Evolutionary conservation across 1,140 invertebrate genomes (phyloP).

Genomic region (Phthorimaea operculella): DNA sequence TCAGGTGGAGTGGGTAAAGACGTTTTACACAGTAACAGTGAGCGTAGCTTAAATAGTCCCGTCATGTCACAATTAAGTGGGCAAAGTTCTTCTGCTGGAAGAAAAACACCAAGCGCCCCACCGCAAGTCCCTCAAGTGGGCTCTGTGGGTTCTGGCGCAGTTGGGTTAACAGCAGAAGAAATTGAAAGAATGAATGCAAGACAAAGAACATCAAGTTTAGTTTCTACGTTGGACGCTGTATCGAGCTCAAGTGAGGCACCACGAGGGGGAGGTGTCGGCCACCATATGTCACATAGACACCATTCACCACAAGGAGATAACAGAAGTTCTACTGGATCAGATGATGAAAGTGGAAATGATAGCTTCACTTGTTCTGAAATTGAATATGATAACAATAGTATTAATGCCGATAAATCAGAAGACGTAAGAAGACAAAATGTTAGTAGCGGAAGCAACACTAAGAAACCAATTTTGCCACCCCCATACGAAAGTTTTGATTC

Average conservation of each 20-base stretch:
- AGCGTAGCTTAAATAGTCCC: constrained; percentile 88
- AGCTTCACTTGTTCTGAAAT: constrained; percentile 98
- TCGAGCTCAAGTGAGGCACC: constrained; percentile 91
- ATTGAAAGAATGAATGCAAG: constrained; percentile 90
- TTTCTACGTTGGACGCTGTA: constrained; percentile 92
- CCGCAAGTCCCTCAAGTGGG: constrained; percentile 71
- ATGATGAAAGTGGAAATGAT: constrained; percentile 95
- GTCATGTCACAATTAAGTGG: constrained; percentile 90
- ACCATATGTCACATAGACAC: constrained; percentile 72
- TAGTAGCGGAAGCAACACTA: constrained; percentile 68
- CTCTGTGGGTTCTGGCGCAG: constrained; percentile 71
- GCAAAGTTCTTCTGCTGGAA: constrained; percentile 81
- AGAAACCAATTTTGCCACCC: constrained; percentile 75
- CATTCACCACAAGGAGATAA: constrained; percentile 79
- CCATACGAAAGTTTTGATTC: constrained; percentile 93
- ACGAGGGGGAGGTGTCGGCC: constrained; percentile 72
- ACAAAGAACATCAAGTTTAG: constrained; percentile 86
- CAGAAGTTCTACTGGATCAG: constrained; percentile 82
- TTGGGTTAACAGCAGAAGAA: constrained; percentile 92
- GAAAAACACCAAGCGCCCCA: constrained; percentile 72
- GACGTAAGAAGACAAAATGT: constrained; percentile 72
- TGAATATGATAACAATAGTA: constrained; percentile 92
- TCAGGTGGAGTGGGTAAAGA: constrained; percentile 87
- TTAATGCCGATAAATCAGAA: constrained; percentile 82
- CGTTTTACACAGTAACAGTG: constrained; percentile 86